These are phyloP conservation scores for Troglohyphantes excavatus DNA, from an alignment of 2,888 invertebrate genomes.

Conservation along the genomic window DNA sequence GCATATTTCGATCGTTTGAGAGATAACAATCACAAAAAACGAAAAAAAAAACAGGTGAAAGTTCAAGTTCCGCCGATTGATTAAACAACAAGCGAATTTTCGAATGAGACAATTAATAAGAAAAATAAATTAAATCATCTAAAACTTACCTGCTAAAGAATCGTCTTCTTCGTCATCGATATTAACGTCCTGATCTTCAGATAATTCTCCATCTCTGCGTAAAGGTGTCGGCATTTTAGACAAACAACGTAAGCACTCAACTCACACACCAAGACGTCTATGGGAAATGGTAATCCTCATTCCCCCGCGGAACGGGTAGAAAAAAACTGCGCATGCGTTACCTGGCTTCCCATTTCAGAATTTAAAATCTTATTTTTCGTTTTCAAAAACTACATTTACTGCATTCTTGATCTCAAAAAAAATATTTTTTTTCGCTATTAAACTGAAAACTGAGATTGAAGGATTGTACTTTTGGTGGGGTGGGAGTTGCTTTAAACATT, in stretches of 20 bases:
- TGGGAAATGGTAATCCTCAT: slow-evolving; percentile 79
- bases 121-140: slow-evolving; percentile 6
- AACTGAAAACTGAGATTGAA: background rate
- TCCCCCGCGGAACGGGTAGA: slow-evolving; percentile 76
- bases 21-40: background rate
- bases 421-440: slow-evolving; percentile 6
- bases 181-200: slow-evolving; percentile 79
- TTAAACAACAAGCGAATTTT: slow-evolving; percentile 36
- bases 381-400: slow-evolving; percentile 65
- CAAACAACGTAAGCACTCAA: slow-evolving; percentile 61
- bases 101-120: slow-evolving; percentile 39
- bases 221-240: slow-evolving; percentile 79
- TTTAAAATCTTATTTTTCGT: slow-evolving; percentile 77
- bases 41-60: slow-evolving; percentile 23
- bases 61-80: slow-evolving; percentile 10
- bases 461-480: background rate
- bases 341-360: slow-evolving; percentile 75
- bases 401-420: slow-evolving; percentile 33
- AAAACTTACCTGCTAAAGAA: slow-evolving; percentile 78
- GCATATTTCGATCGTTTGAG: background rate
- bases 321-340: slow-evolving; percentile 79
- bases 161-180: slow-evolving; percentile 83
- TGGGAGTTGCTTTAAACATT: background rate
- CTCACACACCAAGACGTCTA: slow-evolving; percentile 72
- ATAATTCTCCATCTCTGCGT: slow-evolving; percentile 79